Evolutionary conservation across 2,888 invertebrate species (phyloP), one percentile per base, ranked within the genome.

Genomic region (Tenthredo scrophulariae): DNA sequence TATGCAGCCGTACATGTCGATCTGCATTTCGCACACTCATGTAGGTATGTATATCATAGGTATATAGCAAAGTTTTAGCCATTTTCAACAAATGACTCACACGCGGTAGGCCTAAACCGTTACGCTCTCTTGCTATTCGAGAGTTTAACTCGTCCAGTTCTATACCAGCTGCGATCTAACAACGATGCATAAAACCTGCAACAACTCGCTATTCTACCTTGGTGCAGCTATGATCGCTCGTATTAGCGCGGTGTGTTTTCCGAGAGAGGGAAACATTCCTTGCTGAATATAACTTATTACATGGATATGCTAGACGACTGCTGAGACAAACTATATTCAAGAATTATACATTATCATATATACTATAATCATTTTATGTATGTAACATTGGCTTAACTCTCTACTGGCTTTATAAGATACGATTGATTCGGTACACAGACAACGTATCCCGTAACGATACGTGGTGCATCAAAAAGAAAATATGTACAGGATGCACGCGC

Each of bases 81-180:
- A 50, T 46, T 77, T 54, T 29, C 54, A 54, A 77, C 77, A 37
- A 67, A 50, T 77, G 77, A 77, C 77, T 77, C 77, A 77, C 77
- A 54, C 70, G 40, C 33, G 67, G n/a, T 74, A 40, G 43, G 22
- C 22, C 72, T 22, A 80, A 80, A 80, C 80, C 80, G 80, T 80
- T 62, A 80, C 80, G 80, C 65, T 80, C 80, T 80, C 80, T 40
- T 62, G 80, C 80, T 50, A 80, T 40, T 80, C 77, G 50, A 54
- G 77, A 77, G 77, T 75, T 75, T 75, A 26, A 70, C 43, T 26
- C 46, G 74, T 43, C 6, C 26, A 29, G 5, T 29, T 13, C 62
- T 26, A 26, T 26, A 62, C 13, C 62, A 62, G 62, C 62, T 62
- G 22, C 26, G 62, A 54, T 54, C 62, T 62, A 62, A 62, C 62